Conservation (phyloP, 2,113 vertebrate species). For the Furnarius figulus region DNA sequence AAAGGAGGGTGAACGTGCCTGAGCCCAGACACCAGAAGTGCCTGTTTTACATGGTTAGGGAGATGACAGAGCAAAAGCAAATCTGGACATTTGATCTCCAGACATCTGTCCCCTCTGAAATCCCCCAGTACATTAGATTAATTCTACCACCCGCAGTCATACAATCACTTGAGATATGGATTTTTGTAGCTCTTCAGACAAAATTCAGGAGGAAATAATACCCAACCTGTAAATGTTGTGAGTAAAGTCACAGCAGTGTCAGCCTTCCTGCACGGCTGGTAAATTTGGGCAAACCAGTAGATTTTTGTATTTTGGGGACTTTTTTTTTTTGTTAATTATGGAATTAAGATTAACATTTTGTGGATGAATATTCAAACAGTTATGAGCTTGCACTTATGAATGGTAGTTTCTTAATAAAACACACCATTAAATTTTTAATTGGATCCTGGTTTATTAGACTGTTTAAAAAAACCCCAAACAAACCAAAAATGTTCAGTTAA, state of each 20-base stretch:
- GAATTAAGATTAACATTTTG: not conserved
- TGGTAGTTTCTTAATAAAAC: not conserved
- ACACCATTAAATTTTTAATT: not conserved
- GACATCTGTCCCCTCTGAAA: not conserved
- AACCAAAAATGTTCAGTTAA: not conserved
- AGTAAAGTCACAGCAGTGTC: not conserved
- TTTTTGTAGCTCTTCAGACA: not conserved
- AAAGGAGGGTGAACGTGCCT: not conserved
- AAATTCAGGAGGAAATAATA: not conserved
- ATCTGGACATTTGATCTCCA: not conserved
- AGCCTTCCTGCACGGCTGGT: not conserved
- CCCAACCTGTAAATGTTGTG: not conserved
- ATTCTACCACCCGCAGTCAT: not conserved
- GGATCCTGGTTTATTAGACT: not conserved
- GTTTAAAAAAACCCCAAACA: not conserved
- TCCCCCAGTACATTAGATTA: not conserved
- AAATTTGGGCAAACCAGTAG: not conserved
- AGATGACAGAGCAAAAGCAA: conserved; percentile 16
- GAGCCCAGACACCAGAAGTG: not conserved
- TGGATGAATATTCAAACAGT: not conserved
- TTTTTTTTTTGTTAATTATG: not conserved
- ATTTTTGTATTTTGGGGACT: not conserved
- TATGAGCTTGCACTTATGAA: not conserved
- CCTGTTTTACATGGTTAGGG: not conserved
- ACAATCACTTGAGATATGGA: not conserved